Base-by-base conservation (phyloP, 2,888 invertebrate genomes). In the Gonocerus acuteangulatus region DNA sequence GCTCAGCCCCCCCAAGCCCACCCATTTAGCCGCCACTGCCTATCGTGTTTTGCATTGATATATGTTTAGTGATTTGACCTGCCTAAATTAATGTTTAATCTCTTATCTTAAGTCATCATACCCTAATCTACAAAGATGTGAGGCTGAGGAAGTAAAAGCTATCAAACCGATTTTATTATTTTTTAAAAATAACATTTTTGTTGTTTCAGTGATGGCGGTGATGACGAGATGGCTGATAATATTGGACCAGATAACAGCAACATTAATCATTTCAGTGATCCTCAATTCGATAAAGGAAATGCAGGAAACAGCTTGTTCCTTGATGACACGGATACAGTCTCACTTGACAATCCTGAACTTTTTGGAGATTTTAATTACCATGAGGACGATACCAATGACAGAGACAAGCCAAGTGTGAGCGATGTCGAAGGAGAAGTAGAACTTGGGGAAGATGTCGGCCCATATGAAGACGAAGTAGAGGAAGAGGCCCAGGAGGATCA, bases 341-440 rank as follows among this genome's bases (percentile, higher is more conserved):
- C 64, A 22, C 61, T 66, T 18, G 68, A 67, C 22, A 65, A 66
- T 39, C 65, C 68, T 9, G 67, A 66, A 49, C 61, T 63, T 42
- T 21, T 27, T n/a, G 57, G 57, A 22, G 32, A 47, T 13, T 18
- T 23, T 16, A 42, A 48, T 18, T 45, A 42, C 21, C 54, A 44
- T 39, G 34, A 45, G 39, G 45, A 51, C n/a, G 48, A 39, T 47
- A 59, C n/a, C 61, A 63, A 56, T 59, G 44, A 44, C 32, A 22
- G 54, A 51, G 21, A 60, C 19, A 57, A 67, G 7, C 45, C 47
- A 27, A 44, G 27, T 22, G 23, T 27, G 11, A 42, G 39, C 13
- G 19, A 47, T 23, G 44, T 57, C 7, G 57, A 57, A 34, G 57
- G 57, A 23, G 57, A 57, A n/a, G 45, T 57, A 13, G 57, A 57